phyloP scores from a whole-genome alignment of 2,888 invertebrate genomes.

The Epicampocera succincta region DNA sequence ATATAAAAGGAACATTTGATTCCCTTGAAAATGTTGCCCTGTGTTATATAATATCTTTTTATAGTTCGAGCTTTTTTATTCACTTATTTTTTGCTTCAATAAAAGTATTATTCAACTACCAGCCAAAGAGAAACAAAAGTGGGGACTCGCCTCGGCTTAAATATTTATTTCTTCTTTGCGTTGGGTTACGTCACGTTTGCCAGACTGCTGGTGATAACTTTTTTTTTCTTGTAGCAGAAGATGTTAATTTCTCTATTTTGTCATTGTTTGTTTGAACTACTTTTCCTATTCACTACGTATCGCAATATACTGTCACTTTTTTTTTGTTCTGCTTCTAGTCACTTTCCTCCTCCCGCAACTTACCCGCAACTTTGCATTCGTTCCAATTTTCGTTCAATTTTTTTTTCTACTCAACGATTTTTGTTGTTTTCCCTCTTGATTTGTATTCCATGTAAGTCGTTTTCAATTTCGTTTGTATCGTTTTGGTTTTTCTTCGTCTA shows the following conservation, averaged over 20 bases:
- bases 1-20: too few relatives aligned
- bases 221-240: not conserved
- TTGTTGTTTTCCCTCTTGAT: conserved; percentile 18
- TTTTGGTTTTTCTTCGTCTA: not conserved
- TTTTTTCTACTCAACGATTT: conserved; percentile 2
- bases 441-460: conserved; percentile 51
- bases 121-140: not conserved
- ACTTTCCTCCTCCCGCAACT: not conserved
- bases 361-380: conserved; percentile 4
- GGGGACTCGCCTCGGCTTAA: not conserved
- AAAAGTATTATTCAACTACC: too few relatives aligned
- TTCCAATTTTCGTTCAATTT: conserved; percentile 43
- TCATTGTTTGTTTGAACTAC: conserved; percentile 55
- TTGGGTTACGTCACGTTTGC: conserved; percentile 10
- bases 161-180: not conserved
- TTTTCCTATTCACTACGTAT: conserved; percentile 58
- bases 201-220: not conserved
- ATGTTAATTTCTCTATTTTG: conserved; percentile 48
- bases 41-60: too few relatives aligned
- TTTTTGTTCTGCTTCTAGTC: conserved; percentile 28
- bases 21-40: too few relatives aligned
- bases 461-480: conserved; percentile 47
- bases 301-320: conserved; percentile 55
- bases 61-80: too few relatives aligned
- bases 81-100: too few relatives aligned